Evolutionary conservation across 2,888 invertebrate genomes (phyloP).

Genomic region (Gnatocerus cornutus): DNA sequence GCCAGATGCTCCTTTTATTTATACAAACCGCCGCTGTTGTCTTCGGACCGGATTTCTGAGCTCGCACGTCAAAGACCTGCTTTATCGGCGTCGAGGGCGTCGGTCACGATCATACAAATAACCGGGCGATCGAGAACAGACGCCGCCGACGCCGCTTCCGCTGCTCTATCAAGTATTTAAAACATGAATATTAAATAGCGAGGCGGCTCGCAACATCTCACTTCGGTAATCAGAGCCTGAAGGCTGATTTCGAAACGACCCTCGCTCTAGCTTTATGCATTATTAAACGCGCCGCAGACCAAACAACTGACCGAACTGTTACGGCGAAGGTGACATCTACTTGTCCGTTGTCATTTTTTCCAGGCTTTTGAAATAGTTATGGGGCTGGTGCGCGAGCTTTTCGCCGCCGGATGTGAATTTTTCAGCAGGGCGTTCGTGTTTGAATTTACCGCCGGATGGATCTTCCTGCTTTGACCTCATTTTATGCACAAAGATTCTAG

Average conservation of each 20-base stretch:
- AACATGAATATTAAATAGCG: slow-evolving; percentile 48
- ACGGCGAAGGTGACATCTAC: slow-evolving; percentile 39
- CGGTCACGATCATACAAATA: slow-evolving; percentile 4
- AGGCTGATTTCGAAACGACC: slow-evolving; percentile 41
- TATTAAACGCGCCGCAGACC: slow-evolving; percentile 45
- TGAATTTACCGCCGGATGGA: too few species aligned
- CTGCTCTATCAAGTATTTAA: slow-evolving; percentile 48
- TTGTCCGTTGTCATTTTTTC: slow-evolving; percentile 42
- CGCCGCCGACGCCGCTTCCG: slow-evolving; percentile 40
- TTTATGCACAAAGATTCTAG: too few species aligned
- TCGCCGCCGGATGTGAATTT: slow-evolving; percentile 26
- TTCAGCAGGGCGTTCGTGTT: slow-evolving; percentile 8
- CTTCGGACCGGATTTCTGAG: slow-evolving; percentile 12
- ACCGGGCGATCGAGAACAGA: slow-evolving; percentile 4
- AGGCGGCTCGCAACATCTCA: slow-evolving; percentile 45
- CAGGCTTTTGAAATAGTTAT: slow-evolving; percentile 27
- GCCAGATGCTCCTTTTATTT: slow-evolving; percentile 33
- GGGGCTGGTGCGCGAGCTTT: slow-evolving; percentile 35
- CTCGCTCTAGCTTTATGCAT: slow-evolving; percentile 41
- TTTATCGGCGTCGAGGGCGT: slow-evolving; percentile 7
- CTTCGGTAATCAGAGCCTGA: slow-evolving; percentile 47
- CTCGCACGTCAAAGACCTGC: slow-evolving; percentile 11
- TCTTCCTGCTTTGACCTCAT: too few species aligned
- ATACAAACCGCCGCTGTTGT: slow-evolving; percentile 24
- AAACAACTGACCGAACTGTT: slow-evolving; percentile 45